phyloP scores from a whole-genome alignment of 1,140 invertebrate genomes.

The Hermatobates lingyangjiaoensis region DNA sequence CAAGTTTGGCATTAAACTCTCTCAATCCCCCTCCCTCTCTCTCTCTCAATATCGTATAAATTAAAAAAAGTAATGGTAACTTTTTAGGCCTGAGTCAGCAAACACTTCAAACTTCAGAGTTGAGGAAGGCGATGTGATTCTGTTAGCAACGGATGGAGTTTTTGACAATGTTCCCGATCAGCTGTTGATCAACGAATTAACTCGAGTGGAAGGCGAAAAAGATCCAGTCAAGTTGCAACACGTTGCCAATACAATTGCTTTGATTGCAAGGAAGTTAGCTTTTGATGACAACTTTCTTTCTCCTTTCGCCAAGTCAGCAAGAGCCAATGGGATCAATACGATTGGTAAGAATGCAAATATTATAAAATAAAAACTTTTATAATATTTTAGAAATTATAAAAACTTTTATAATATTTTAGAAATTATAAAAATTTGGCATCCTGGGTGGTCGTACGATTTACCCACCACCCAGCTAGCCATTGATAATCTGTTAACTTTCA shows the following conservation, averaged over 20 bases:
- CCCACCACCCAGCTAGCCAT: no score
- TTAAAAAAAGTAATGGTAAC: no score
- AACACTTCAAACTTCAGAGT: slow-evolving; percentile 79
- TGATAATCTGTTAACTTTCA: no score
- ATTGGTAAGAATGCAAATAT: slow-evolving; percentile 42
- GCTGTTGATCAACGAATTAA: slow-evolving; percentile 61
- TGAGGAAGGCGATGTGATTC: slow-evolving; percentile 84
- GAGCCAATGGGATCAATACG: slow-evolving; percentile 79
- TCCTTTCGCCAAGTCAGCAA: slow-evolving; percentile 81
- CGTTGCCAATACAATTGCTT: slow-evolving; percentile 82
- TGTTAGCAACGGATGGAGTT: slow-evolving; percentile 91
- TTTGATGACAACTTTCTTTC: slow-evolving; percentile 89
- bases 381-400: background rate
- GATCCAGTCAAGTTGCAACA: slow-evolving; percentile 60
- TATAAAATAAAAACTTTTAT: background rate
- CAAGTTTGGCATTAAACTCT: no score
- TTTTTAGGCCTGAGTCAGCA: slow-evolving; percentile 81
- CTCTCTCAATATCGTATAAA: no score
- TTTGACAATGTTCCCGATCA: slow-evolving; percentile 93
- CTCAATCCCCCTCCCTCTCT: no score
- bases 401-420: background rate
- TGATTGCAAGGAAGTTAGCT: slow-evolving; percentile 80
- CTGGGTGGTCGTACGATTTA: background rate
- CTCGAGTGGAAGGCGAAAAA: slow-evolving; percentile 32
- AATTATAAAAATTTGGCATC: background rate